A percentile compares a stretch with the other conserved stretches of the same genome.
Conservation (phyloP, 2,797 vertebrate species). For the Artibeus jamaicensis region DNA sequence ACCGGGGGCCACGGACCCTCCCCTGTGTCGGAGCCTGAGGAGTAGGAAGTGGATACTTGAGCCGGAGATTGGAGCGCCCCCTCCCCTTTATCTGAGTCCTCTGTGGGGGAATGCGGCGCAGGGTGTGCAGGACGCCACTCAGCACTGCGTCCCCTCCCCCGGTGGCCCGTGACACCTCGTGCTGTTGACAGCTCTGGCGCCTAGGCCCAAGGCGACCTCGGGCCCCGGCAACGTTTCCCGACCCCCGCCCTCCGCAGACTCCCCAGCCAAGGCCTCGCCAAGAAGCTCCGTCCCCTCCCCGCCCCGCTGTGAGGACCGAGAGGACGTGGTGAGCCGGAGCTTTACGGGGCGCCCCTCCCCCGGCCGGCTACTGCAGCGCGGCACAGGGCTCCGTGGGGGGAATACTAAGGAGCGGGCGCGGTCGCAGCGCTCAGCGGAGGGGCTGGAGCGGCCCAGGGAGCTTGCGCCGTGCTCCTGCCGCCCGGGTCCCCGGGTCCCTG, state of each 20-base stretch:
- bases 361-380: neutral
- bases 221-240: neutral
- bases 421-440: neutral
- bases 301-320: too few relatives aligned
- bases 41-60: neutral
- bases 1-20: neutral
- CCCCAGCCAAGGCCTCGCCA: accelerated
- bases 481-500: neutral
- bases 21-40: neutral
- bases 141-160: neutral
- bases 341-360: neutral
- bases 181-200: constrained; percentile 24
- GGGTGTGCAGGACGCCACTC: neutral
- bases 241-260: too few relatives aligned
- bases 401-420: neutral
- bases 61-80: neutral
- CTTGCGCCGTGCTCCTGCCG: accelerated
- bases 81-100: neutral
- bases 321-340: neutral
- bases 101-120: neutral
- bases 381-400: neutral
- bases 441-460: neutral
- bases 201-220: neutral
- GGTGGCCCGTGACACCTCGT: neutral
- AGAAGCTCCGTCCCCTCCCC: too few relatives aligned